Evolutionary conservation across 2,888 invertebrate species (phyloP).

Genomic region (Nephrotoma flavescens): DNA sequence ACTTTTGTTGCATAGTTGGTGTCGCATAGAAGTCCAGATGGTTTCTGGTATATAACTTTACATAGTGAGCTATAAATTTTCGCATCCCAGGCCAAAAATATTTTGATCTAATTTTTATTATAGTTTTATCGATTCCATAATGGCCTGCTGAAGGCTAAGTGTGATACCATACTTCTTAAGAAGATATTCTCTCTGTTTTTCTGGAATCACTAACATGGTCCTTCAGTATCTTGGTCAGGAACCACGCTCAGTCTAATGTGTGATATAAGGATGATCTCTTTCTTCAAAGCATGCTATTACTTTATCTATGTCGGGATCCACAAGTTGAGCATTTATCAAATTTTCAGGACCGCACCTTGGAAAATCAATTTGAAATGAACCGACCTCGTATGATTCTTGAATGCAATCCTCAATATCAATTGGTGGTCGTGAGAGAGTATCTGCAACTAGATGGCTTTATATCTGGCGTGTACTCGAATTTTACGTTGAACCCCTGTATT

Average conservation of each 20-base stretch:
- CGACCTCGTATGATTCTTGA: too few relatives aligned
- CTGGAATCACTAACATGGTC: constrained; percentile 9
- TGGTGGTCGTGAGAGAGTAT: neutral
- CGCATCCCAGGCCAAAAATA: too few relatives aligned
- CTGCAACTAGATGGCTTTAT: constrained; percentile 18
- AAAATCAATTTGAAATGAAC: neutral
- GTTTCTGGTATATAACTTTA: too few relatives aligned
- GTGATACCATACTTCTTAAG: constrained; percentile 8
- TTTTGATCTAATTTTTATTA: constrained; percentile 13
- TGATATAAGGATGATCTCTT: neutral
- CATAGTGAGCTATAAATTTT: too few relatives aligned
- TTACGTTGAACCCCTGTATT: too few relatives aligned
- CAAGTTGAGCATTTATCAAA: constrained; percentile 12
- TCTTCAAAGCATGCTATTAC: constrained; percentile 11
- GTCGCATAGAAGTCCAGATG: too few relatives aligned
- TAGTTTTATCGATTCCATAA: constrained; percentile 15
- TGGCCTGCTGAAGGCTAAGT: constrained; percentile 17
- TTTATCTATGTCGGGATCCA: constrained; percentile 13
- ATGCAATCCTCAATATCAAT: too few relatives aligned
- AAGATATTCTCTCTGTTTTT: constrained; percentile 7
- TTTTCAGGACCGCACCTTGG: neutral
- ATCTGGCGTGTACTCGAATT: too few relatives aligned
- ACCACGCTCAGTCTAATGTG: constrained; percentile 10
- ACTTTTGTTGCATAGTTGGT: too few relatives aligned
- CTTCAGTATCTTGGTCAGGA: too few relatives aligned